Evolutionary conservation across 2,888 invertebrate species (phyloP).

Genomic region (Epsilonema sp.): DNA sequence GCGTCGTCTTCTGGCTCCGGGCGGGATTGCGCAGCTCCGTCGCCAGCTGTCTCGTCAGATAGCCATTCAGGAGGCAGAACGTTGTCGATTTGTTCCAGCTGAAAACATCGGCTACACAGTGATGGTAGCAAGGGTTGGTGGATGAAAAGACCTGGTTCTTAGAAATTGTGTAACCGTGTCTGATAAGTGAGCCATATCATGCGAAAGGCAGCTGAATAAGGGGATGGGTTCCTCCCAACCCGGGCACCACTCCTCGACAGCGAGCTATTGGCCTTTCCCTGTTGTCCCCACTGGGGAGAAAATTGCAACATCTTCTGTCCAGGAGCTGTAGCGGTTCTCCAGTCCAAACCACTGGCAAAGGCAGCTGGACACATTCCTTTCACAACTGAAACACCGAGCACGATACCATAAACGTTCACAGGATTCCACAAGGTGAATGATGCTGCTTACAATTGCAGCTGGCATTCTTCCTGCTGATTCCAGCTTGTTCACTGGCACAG

Average conservation of each 20-base stretch:
- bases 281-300: constrained; percentile 62
- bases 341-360: constrained; percentile 65
- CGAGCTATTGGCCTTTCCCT: constrained; percentile 51
- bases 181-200: constrained; percentile 43
- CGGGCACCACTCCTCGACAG: constrained; percentile 52
- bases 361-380: constrained; percentile 81
- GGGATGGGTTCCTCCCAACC: constrained; percentile 73
- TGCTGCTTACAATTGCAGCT: constrained; percentile 56
- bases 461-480: constrained; percentile 50
- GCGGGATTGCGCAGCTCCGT: constrained; percentile 52
- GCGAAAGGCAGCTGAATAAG: constrained; percentile 78
- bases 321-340: constrained; percentile 69
- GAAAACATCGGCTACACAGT: no score
- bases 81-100: neutral
- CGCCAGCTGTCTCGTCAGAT: constrained; percentile 48
- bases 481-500: constrained; percentile 75
- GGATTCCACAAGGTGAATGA: no score
- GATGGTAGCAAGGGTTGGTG: no score
- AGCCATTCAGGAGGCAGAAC: neutral
- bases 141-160: no score
- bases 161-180: neutral
- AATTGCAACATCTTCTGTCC: constrained; percentile 53
- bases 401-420: no score
- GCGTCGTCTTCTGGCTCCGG: constrained; percentile 35
- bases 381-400: constrained; percentile 51